These are phyloP conservation scores for Silvanus unidentatus DNA, from an alignment of 2,888 invertebrate species.

Conservation along the genomic window DNA sequence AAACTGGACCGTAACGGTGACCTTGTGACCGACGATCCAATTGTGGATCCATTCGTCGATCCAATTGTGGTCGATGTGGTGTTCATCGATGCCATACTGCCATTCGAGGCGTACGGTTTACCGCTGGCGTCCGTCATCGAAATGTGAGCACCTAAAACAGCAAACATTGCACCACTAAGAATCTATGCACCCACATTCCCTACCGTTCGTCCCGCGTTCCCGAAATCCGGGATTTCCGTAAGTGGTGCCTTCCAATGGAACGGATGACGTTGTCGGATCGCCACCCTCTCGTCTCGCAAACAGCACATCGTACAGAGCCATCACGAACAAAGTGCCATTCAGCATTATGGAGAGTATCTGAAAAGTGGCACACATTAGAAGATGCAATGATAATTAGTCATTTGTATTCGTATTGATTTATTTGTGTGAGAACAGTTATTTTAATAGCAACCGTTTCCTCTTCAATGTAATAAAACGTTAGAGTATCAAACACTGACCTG, in stretches of 20 bases:
- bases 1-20: conserved; percentile 74
- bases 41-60: conserved; percentile 53
- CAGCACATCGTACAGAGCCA: conserved; percentile 74
- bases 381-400: no score
- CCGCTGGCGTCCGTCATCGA: conserved; percentile 86
- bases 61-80: conserved; percentile 63
- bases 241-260: conserved; percentile 60
- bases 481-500: conserved; percentile 55
- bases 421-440: no score
- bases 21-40: conserved; percentile 45
- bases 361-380: conserved; percentile 29
- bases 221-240: conserved; percentile 84
- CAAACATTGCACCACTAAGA: background rate
- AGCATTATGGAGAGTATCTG: conserved; percentile 75
- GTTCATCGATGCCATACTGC: conserved; percentile 67
- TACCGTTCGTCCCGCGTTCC: conserved; percentile 55
- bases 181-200: background rate
- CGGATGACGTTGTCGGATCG: conserved; percentile 65
- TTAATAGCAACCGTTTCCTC: no score
- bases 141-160: conserved; percentile 44
- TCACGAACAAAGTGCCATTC: conserved; percentile 68
- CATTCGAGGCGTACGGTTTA: conserved; percentile 64
- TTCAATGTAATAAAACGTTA: no score
- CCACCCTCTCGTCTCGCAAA: conserved; percentile 71
- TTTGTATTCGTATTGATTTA: no score